These are phyloP conservation scores for Brachypodius melanocephalos DNA, from an alignment of 2,113 vertebrate genomes.

Conservation along the genomic window DNA sequence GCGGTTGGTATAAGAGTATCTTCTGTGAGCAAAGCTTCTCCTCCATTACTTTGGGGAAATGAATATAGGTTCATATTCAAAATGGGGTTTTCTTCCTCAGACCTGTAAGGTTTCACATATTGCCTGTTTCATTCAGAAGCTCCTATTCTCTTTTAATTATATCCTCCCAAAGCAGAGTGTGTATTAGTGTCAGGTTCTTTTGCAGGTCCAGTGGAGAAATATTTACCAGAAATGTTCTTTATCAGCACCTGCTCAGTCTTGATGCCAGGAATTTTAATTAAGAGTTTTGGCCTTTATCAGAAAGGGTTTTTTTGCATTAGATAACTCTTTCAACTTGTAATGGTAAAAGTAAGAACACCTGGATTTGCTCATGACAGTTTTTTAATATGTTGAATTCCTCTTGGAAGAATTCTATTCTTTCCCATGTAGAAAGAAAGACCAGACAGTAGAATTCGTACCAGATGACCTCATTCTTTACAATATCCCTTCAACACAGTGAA, in stretches of 20 bases:
- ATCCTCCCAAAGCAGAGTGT: background rate
- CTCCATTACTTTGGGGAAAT: background rate
- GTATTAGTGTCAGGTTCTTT: background rate
- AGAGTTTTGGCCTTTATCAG: background rate
- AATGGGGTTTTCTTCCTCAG: background rate
- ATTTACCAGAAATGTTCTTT: slow-evolving; percentile 25
- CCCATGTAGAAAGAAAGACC: background rate
- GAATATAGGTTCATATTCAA: background rate
- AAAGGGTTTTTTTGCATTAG: background rate
- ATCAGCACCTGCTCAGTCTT: background rate
- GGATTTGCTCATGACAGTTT: background rate
- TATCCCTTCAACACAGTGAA: background rate
- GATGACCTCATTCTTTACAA: background rate
- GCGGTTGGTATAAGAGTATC: background rate
- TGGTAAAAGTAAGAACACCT: background rate
- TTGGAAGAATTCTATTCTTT: background rate
- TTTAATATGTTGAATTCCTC: background rate
- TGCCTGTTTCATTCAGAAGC: background rate
- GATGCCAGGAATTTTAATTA: slow-evolving; percentile 32
- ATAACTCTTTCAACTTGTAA: background rate
- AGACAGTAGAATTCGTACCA: background rate
- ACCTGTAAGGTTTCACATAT: background rate
- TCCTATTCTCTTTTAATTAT: slow-evolving; percentile 9
- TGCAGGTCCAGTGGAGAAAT: background rate
- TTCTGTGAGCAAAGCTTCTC: background rate